Evolutionary conservation across 2,797 vertebrate genomes (phyloP), one percentile per base, ranked within the genome.

Genomic region (Erethizon dorsatum): DNA sequence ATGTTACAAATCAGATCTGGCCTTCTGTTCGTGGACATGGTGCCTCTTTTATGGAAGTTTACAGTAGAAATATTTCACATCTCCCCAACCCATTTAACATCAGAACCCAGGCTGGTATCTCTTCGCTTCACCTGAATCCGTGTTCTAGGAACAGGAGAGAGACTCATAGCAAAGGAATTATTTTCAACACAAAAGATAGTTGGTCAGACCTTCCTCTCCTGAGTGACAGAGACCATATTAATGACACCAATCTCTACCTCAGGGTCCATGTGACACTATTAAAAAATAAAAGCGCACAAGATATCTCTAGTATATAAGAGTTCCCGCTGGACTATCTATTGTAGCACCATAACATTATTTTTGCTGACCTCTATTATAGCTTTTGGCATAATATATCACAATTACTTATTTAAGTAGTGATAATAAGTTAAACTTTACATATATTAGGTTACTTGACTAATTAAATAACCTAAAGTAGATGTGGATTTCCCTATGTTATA

Each of bases 11-110:
- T 24, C 6, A 18, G 7, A 57, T 2, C 73, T 4, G n/a, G 22
- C 26, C 22, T 73, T 37, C 73, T 45, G 7, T 37, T 86, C 52
- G 31, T 0, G 0, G 10, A 1, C 26, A 9, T 4, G 1, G 0
- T n/a, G 61, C 4, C 14, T 24, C 13, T 85, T 59, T 17, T 54
- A 7, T 50, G 52, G 37, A 83, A 9, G 69, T 45, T 17, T 15
- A n/a, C 2, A 15, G 9, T 18, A 1, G 2, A 71, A 83, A 80
- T 8, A 2, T 12, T 45, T 71, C 45, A 57, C 6, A 47, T 75
- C 41, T n/a, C 20, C 50, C 17, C 2, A 7, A 2, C 12, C 41
- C 6, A 33, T 6, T 3, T 28, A 56, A 83, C 50, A 67, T 54
- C 71, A 79, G 59, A 78, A 61, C 26, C 37, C 14, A 56, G 9